Evolutionary conservation across 2,797 vertebrate genomes (phyloP).

Genomic region (Paratrypauchen microcephalus): DNA sequence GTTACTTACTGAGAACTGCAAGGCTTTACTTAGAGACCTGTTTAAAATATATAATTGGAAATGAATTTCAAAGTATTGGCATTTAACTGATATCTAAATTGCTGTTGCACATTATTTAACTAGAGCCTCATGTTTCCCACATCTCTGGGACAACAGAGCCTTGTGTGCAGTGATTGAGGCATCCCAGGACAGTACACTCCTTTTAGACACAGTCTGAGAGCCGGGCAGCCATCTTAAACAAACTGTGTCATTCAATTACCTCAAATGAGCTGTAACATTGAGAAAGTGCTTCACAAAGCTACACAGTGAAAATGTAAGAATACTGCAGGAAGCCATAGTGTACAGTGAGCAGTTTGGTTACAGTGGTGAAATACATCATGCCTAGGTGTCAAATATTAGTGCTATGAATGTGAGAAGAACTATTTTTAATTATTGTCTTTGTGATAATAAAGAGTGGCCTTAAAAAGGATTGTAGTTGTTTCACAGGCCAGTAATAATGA

Average conservation of each 20-base stretch:
- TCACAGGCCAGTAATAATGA: background rate
- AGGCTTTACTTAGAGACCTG: background rate
- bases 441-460: background rate
- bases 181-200: constrained; percentile 2
- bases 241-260: background rate
- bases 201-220: constrained; percentile 1
- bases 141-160: constrained; percentile 27
- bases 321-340: background rate
- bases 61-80: background rate
- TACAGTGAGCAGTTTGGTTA: background rate
- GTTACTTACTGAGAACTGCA: constrained; percentile 5
- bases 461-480: background rate
- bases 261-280: background rate
- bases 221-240: background rate
- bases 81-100: background rate
- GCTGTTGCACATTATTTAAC: background rate
- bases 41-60: background rate
- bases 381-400: background rate
- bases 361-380: background rate
- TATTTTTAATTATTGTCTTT: too few relatives aligned
- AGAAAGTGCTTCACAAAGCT: background rate
- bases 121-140: constrained; percentile 26
- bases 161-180: constrained; percentile 3
- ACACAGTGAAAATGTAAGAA: background rate
- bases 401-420: too few relatives aligned